Evolutionary conservation across 2,113 vertebrate genomes (phyloP).

Genomic region (Chlamydotis undulata): DNA sequence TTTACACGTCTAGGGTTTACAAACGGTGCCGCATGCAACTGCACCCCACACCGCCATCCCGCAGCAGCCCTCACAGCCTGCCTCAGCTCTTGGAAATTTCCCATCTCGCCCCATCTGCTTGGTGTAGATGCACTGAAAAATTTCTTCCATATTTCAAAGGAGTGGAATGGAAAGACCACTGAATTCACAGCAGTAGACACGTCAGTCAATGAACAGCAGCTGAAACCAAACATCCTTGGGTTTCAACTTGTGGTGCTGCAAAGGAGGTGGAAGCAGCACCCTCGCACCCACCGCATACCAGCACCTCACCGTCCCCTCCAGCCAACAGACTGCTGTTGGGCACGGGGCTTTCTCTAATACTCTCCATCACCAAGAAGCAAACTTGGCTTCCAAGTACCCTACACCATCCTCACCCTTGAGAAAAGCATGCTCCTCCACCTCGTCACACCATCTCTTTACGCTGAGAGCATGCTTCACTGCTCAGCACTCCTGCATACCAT

Average conservation of each 20-base stretch:
- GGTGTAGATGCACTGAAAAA: not conserved
- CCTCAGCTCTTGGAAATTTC: not conserved
- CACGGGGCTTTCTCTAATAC: not conserved
- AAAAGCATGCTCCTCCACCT: not conserved
- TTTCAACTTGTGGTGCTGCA: not conserved
- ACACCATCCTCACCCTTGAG: not conserved
- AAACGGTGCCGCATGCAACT: not conserved
- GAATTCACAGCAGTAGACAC: not conserved
- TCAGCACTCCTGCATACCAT: not conserved
- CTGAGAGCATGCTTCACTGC: not conserved
- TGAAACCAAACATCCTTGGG: not conserved
- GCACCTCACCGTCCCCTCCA: not conserved
- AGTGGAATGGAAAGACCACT: not conserved
- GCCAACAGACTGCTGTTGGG: not conserved
- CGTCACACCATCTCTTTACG: not conserved
- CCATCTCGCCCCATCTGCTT: not conserved
- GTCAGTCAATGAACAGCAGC: not conserved
- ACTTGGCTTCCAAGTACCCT: not conserved
- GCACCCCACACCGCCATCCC: not conserved
- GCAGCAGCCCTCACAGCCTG: not conserved
- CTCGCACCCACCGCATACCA: fast-evolving
- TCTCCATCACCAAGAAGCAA: not conserved
- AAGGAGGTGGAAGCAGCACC: not conserved
- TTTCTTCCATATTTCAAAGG: not conserved
- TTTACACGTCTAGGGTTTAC: not conserved